Base-by-base conservation (phyloP, 1,140 invertebrate species). In the Microplitis mediator region DNA sequence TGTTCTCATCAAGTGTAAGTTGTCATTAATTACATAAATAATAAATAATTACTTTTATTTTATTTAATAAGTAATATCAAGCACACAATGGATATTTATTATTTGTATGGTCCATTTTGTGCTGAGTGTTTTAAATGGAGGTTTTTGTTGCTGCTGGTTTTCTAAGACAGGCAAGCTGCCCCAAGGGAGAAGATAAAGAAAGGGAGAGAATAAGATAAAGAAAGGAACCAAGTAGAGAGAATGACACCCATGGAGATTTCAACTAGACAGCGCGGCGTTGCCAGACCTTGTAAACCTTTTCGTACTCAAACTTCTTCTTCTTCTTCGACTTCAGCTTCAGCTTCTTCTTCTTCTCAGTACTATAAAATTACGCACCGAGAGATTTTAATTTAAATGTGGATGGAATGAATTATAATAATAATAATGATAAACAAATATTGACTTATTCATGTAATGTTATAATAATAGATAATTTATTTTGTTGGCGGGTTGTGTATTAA, bases 1-100 rank as follows among this genome's bases (percentile, higher is more conserved):
- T 77, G 83, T 88, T 56, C 80, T 88, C 62, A 87, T 88, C 68
- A 88, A 88, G 76, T 88, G 87, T 88, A 80, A 87, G 87, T 87
- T 71, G 56, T 34, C 60, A 5, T 9, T n/a, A 62, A 61, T 23
- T 23, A 23, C 23, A 23, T 23, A 23, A 23, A 23, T 23, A 23
- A 23, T 23, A 23, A 23, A 23, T 23, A 23, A 23, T 23, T 23
- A 23, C 1, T 23, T 23, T 23, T 23, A 23, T 23, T 23, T 23
- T 23, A 23, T 23, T 23, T 23, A 23, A 2, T 23, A 23, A 23
- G 2, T 23, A 23, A 23, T 56, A 31, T 23, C 3, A 32, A 14
- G 23, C 23, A 23, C 23, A 2, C 2, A 23, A 23, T 23, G 23
- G 23, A 23, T 23, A 23, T 23, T 23, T 23, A 23, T 0, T 23